phyloP scores from a whole-genome alignment of 2,797 vertebrate species.

The Lateolabrax maculatus region DNA sequence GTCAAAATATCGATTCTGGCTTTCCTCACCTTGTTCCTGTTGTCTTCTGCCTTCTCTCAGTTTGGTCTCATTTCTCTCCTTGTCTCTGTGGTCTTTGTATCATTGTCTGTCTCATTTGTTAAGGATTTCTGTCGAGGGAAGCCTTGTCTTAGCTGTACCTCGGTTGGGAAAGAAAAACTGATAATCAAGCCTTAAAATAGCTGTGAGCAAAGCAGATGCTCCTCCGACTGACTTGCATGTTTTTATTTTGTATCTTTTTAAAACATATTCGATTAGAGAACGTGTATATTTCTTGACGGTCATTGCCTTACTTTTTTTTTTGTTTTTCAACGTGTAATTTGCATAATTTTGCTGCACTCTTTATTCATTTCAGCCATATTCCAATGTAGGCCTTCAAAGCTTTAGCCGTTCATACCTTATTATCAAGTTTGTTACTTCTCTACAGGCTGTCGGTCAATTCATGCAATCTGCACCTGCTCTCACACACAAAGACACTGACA shows the following conservation, averaged over 20 bases:
- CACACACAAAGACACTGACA: constrained; percentile 40
- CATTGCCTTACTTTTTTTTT: constrained; percentile 76
- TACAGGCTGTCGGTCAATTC: constrained; percentile 63
- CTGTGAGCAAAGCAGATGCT: constrained; percentile 80
- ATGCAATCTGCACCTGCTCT: constrained; percentile 54
- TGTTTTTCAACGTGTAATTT: constrained; percentile 62
- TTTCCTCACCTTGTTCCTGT: constrained; percentile 65
- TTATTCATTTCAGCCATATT: constrained; percentile 85
- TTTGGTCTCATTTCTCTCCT: constrained; percentile 74
- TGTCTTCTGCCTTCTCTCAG: constrained; percentile 66
- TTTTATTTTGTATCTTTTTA: constrained; percentile 81
- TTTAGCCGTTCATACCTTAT: constrained; percentile 79
- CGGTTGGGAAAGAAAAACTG: constrained; percentile 90
- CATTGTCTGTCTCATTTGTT: constrained; percentile 77
- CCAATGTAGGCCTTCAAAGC: constrained; percentile 79
- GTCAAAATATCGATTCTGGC: constrained; percentile 70
- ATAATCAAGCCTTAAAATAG: constrained; percentile 86
- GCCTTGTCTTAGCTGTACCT: constrained; percentile 89
- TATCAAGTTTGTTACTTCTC: constrained; percentile 67
- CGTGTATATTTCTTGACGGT: constrained; percentile 83
- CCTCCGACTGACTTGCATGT: constrained; percentile 85
- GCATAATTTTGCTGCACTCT: constrained; percentile 68
- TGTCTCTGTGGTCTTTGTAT: constrained; percentile 84
- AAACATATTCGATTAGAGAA: constrained; percentile 81
- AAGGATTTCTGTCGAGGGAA: constrained; percentile 78